Evolutionary conservation across 2,797 vertebrate species (phyloP).

Genomic region (Brachyrhaphis roseni): DNA sequence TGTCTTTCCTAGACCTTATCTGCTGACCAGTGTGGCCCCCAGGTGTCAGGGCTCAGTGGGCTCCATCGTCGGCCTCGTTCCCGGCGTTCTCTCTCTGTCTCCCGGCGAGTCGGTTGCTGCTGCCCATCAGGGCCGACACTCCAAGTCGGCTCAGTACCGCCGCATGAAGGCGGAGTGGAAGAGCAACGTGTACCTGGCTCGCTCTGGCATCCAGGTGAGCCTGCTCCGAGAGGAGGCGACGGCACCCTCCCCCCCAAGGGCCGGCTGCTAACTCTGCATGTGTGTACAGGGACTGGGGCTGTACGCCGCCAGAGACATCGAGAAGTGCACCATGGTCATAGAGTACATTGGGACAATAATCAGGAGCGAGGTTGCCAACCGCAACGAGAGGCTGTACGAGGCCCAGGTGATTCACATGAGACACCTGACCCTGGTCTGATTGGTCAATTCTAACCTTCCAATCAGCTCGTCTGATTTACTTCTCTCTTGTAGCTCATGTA

Average conservation of each 20-base stretch:
- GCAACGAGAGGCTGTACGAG: conserved; percentile 96
- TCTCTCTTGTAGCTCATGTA: neutral
- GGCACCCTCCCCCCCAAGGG: neutral
- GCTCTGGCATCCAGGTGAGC: conserved; percentile 95
- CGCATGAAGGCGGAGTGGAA: conserved; percentile 99
- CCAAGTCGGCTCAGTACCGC: conserved; percentile 95
- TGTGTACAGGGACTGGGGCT: conserved; percentile 90
- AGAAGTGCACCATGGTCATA: conserved; percentile 99
- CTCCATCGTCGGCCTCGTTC: conserved; percentile 71
- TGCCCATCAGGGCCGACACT: conserved; percentile 94
- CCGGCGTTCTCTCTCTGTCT: conserved; percentile 70
- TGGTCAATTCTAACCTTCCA: neutral
- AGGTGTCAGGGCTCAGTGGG: conserved; percentile 83
- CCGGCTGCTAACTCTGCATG: neutral
- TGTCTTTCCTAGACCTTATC: conserved; percentile 84
- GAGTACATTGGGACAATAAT: conserved; percentile 98
- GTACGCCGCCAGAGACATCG: conserved; percentile 96
- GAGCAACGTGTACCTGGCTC: conserved; percentile 95
- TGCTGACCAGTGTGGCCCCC: conserved; percentile 89
- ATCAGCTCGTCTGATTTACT: neutral
- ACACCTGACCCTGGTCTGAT: neutral
- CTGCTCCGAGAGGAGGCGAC: neutral
- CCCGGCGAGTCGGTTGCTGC: conserved; percentile 80
- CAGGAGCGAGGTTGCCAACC: conserved; percentile 95
- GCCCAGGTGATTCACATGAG: conserved; percentile 84